phyloP scores from a whole-genome alignment of 2,888 invertebrate species.

The Sinotaia quadrata region DNA sequence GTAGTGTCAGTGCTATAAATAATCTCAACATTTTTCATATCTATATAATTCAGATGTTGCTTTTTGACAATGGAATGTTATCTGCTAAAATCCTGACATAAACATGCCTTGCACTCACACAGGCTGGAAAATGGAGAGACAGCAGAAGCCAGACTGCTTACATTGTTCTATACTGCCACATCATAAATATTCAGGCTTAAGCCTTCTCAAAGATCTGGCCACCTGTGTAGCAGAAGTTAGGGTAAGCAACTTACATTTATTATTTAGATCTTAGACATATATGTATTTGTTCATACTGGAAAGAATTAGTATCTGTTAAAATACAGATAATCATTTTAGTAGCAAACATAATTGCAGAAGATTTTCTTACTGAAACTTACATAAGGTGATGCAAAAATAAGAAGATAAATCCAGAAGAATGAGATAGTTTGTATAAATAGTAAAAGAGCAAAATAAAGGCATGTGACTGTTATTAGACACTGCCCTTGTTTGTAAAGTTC shows the following conservation, averaged over 20 bases:
- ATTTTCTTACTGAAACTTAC: not conserved
- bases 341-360: not conserved
- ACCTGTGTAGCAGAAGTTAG: constrained; percentile 47
- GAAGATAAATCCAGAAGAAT: not conserved
- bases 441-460: no score
- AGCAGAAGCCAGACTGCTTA: constrained; percentile 62
- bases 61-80: no score
- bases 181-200: constrained; percentile 54
- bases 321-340: constrained; percentile 2
- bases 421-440: no score
- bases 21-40: no score
- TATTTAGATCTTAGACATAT: no score
- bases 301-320: no score
- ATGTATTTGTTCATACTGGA: no score
- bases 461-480: no score
- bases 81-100: no score
- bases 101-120: not conserved
- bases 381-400: not conserved
- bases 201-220: constrained; percentile 53
- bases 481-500: no score
- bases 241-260: constrained; percentile 41
- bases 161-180: constrained; percentile 68
- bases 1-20: no score
- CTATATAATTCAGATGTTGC: no score
- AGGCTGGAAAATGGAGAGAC: constrained; percentile 68